phyloP scores from a whole-genome alignment of 2,113 vertebrate species.

The Heloderma charlesbogerti region DNA sequence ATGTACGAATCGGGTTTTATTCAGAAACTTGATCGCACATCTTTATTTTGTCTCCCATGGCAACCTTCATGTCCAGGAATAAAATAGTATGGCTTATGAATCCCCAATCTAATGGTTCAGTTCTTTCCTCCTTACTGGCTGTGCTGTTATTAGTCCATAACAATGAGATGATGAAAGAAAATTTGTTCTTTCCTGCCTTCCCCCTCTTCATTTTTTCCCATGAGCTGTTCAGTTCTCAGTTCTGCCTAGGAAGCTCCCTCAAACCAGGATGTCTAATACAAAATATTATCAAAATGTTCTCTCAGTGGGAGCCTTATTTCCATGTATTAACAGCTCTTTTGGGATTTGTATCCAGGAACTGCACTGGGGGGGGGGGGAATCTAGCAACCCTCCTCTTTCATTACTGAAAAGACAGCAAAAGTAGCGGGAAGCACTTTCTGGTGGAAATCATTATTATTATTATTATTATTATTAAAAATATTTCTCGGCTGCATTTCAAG shows the following conservation, averaged over 20 bases:
- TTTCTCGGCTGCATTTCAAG: too few species aligned
- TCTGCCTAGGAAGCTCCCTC: slow-evolving; percentile 5
- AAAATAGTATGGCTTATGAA: slow-evolving; percentile 7
- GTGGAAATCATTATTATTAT: background rate
- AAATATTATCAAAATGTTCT: slow-evolving; percentile 30
- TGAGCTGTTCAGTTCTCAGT: background rate
- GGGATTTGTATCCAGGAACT: background rate
- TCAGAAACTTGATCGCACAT: background rate
- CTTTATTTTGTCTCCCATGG: slow-evolving; percentile 16
- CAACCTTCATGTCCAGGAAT: slow-evolving; percentile 13
- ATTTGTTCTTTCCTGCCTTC: background rate
- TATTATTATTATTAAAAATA: too few species aligned
- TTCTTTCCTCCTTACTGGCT: background rate
- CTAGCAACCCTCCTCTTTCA: slow-evolving; percentile 4
- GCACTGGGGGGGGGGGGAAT: background rate
- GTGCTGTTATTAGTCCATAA: background rate
- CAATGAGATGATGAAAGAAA: background rate
- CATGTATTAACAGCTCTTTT: slow-evolving; percentile 10
- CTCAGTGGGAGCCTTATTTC: slow-evolving; percentile 24
- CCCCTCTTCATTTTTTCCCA: background rate
- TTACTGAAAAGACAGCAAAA: background rate
- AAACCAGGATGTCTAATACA: slow-evolving; percentile 1
- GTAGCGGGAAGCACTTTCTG: background rate
- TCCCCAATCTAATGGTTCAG: background rate
- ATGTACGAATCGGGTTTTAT: background rate